Base-by-base conservation (phyloP, 2,113 vertebrate species). In the Rhombomys opimus region DNA sequence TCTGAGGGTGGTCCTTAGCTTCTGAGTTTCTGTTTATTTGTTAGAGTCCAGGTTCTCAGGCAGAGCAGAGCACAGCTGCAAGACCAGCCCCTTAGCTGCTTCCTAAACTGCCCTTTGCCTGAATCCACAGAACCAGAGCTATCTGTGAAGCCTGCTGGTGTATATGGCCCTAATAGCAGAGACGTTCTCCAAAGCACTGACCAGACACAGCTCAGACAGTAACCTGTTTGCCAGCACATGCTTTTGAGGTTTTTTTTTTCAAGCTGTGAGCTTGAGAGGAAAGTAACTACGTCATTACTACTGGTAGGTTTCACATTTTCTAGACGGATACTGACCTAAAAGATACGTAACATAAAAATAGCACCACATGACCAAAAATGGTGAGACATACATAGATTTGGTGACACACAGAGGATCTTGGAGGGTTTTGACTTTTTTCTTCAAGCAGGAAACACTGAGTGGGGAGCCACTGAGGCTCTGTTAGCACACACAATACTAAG, bases 261-360 rank as follows among this genome's bases (percentile, higher is more conserved):
- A 98, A 97, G 92, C 95, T 97, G 96, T n/a, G 78, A 96, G 95
- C 89, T 97, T 77, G 90, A 94, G 52, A 91, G 87, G 52, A 46
- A 85, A 96, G 95, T 84, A 93, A 95, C 0, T 97, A 94, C 97
- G 96, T 97, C 97, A 97, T 70, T 87, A 93, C 98, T 96, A 98
- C 92, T 92, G 93, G 96, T 95, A 95, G 89, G 86, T 97, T 98
- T 99, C 98, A 99, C 98, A 99, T 98, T 98, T 98, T 97, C 93
- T 98, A 97, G 73, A 95, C 91, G 94, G 98, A 97, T 98, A 98
- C 98, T 98, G 98, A 98, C 98, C 98, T 98, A 98, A 98, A 97
- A 88, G 61, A 97, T 95, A 97, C 17, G 57, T n/a, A 97, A 98
- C 96, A 94, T 97, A 93, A 98, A 98, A 96, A 97, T 99, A 99